Conservation (phyloP, 1,140 invertebrate species). For the Temnothorax nylanderi region DNA sequence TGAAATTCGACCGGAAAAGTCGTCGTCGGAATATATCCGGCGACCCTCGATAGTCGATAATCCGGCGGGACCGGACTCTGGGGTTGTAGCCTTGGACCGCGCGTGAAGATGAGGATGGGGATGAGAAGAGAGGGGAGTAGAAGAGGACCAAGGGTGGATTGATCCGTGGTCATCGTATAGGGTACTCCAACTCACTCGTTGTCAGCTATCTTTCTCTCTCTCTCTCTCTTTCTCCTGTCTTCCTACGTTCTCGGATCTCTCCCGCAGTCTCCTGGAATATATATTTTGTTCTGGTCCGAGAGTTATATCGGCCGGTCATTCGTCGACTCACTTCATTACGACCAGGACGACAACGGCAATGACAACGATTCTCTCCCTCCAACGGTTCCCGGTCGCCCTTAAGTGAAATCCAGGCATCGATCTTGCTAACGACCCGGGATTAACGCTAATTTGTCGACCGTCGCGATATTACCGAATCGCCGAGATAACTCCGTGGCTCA, state of each 20-base stretch:
- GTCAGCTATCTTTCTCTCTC: neutral
- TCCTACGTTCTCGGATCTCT: neutral
- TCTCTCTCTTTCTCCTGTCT: neutral
- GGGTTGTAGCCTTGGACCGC: constrained; percentile 49
- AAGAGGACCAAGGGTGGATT: constrained; percentile 73
- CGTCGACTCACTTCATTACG: constrained; percentile 81
- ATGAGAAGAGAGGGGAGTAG: neutral
- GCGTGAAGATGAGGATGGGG: constrained; percentile 7
- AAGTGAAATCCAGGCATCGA: constrained; percentile 82
- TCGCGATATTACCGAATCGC: constrained; percentile 77
- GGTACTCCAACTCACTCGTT: constrained; percentile 46
- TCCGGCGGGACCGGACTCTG: constrained; percentile 68
- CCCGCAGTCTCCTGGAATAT: constrained; percentile 29
- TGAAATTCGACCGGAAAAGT: constrained; percentile 75
- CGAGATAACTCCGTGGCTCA: constrained; percentile 64
- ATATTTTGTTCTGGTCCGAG: constrained; percentile 38
- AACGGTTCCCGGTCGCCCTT: constrained; percentile 70
- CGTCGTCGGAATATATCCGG: constrained; percentile 72
- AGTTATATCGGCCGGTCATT: constrained; percentile 71
- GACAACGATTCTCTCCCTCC: constrained; percentile 65
- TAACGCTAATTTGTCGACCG: constrained; percentile 82
- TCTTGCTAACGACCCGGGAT: constrained; percentile 81
- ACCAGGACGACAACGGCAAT: constrained; percentile 64
- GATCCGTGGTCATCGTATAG: constrained; percentile 77
- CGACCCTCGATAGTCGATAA: constrained; percentile 75